These are phyloP conservation scores for Xylota sylvarum DNA, from an alignment of 2,888 invertebrate genomes.

Conservation along the genomic window DNA sequence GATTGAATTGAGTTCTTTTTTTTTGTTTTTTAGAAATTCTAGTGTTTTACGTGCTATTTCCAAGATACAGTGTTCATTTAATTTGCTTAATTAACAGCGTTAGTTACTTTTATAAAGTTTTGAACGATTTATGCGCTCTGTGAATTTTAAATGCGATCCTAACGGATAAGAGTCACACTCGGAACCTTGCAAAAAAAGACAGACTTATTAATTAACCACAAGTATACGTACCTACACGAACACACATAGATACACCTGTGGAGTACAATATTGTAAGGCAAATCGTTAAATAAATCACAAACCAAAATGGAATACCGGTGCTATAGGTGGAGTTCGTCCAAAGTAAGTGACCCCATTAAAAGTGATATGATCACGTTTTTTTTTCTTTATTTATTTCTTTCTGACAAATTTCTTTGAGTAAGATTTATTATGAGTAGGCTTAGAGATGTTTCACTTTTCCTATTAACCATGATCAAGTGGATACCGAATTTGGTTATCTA, in stretches of 20 bases:
- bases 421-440: slow-evolving; percentile 40
- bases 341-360: slow-evolving; percentile 85
- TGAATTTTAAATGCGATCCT: slow-evolving; percentile 47
- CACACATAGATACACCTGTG: slow-evolving; percentile 55
- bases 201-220: slow-evolving; percentile 42
- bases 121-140: slow-evolving; percentile 20
- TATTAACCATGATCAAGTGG: background rate
- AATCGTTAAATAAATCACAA: slow-evolving; percentile 78
- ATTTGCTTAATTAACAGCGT: background rate
- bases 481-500: slow-evolving; percentile 13
- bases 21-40: slow-evolving; percentile 46
- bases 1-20: slow-evolving; percentile 54
- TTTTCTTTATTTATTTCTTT: slow-evolving; percentile 56
- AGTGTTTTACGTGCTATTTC: slow-evolving; percentile 42
- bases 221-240: slow-evolving; percentile 11
- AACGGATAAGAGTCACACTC: slow-evolving; percentile 46
- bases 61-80: slow-evolving; percentile 24
- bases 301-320: slow-evolving; percentile 84
- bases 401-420: slow-evolving; percentile 57
- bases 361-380: slow-evolving; percentile 68
- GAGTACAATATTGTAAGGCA: slow-evolving; percentile 58
- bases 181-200: slow-evolving; percentile 57
- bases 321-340: slow-evolving; percentile 84
- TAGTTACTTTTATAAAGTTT: slow-evolving; percentile 2
- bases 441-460: slow-evolving; percentile 45